Evolutionary conservation across 1,140 invertebrate species (phyloP), one percentile per base, ranked within the genome.

Genomic region (Hylaeus anthracinus): DNA sequence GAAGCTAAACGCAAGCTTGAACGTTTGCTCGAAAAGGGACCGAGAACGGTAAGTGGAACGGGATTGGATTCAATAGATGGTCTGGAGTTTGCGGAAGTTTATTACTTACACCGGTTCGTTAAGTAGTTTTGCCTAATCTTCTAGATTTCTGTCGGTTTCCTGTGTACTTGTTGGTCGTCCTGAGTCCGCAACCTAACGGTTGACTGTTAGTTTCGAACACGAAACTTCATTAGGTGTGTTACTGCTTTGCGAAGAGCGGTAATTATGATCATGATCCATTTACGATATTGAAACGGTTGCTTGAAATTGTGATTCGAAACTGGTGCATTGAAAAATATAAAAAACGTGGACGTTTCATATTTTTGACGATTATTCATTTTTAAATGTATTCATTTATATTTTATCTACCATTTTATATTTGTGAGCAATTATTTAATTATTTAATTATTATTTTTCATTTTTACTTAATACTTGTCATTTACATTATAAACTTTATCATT

Each of bases 11-110:
- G 48, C 45, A 6, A 48, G 6, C n/a, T 3, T 1, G 14, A 73
- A 39, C n/a, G 48, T 48, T 72, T 61, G 14, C 37, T 60, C 15
- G 43, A 15, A 41, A 65, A 60, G 56, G 72, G 45, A 37, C 45
- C 48, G n/a, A 37, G 53, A 72, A 48, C 39, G 39, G 60, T 55
- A 63, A 76, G 48, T 37, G 48, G 14, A 58, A 55, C 41, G 58
- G 51, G 64, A 48, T 14, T 15, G 12, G 15, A 61, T 53, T 26
- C 73, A 12, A 37, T 45, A 15, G 39, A 9, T 51, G 1, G 12
- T 26, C 26, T 14, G n/a, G 12, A 37, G 41, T 39, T 65, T 65
- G 15, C 5, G 5, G 8, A 41, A 41, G 15, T 70, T 70, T n/a
- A 41, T 41, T 70, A 37, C 14, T 41, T 56, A 41, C 53, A 70